phyloP scores from a whole-genome alignment of 2,888 invertebrate species.

The Branchipolynoe longqiensis region DNA sequence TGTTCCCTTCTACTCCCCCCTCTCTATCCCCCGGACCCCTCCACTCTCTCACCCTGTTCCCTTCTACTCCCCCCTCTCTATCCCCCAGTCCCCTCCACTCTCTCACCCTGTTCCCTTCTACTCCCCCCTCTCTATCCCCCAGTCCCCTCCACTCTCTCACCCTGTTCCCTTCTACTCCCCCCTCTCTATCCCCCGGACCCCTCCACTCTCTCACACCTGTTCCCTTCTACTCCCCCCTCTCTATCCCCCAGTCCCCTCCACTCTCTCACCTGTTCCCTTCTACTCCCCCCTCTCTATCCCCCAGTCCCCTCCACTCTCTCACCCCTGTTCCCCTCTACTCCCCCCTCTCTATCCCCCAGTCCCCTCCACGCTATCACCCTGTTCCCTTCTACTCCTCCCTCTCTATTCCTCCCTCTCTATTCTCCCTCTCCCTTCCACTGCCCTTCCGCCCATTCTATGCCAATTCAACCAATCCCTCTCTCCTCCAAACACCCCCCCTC shows the following conservation, averaged over 20 bases:
- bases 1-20: too few relatives aligned
- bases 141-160: too few relatives aligned
- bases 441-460: neutral
- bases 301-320: neutral
- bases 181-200: neutral
- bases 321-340: too few relatives aligned
- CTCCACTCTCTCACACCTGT: neutral
- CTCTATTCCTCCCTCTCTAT: too few relatives aligned
- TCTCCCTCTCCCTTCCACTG: neutral
- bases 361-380: neutral
- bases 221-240: neutral
- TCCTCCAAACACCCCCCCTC: neutral
- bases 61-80: neutral
- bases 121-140: too few relatives aligned
- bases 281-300: neutral
- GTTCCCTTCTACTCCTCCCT: too few relatives aligned
- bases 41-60: too few relatives aligned
- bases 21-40: too few relatives aligned
- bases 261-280: neutral
- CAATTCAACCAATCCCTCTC: neutral
- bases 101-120: too few relatives aligned
- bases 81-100: neutral
- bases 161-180: neutral
- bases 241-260: neutral
- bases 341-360: neutral